Conservation (phyloP, 2,113 vertebrate species). For the Galeopterus variegatus region DNA sequence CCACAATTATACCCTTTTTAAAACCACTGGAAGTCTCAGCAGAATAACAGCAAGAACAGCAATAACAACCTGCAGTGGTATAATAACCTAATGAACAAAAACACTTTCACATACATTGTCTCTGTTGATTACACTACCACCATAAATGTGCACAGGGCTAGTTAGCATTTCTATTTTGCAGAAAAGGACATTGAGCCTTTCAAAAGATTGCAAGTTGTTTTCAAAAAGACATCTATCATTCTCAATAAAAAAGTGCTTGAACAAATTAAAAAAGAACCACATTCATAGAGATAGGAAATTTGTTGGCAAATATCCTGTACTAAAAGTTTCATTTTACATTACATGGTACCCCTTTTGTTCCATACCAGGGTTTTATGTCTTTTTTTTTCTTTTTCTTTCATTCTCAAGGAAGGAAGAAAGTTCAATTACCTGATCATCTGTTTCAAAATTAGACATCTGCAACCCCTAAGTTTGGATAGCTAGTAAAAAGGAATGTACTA, state of each 20-base stretch:
- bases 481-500: background rate
- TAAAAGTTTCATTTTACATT: background rate
- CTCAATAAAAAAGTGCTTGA: background rate
- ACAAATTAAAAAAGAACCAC: background rate
- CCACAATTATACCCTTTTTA: background rate
- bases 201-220: background rate
- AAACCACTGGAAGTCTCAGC: background rate
- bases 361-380: background rate
- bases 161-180: background rate
- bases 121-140: background rate
- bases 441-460: background rate
- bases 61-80: background rate
- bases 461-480: background rate
- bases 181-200: background rate
- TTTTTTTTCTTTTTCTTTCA: background rate
- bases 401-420: background rate
- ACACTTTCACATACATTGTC: background rate
- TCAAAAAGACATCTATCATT: background rate
- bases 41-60: background rate
- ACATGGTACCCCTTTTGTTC: background rate
- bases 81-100: background rate
- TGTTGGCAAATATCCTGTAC: background rate
- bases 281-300: slow-evolving; percentile 19
- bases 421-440: background rate
- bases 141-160: background rate